Conservation (phyloP, 2,888 invertebrate species). For the Athalia rosae region DNA sequence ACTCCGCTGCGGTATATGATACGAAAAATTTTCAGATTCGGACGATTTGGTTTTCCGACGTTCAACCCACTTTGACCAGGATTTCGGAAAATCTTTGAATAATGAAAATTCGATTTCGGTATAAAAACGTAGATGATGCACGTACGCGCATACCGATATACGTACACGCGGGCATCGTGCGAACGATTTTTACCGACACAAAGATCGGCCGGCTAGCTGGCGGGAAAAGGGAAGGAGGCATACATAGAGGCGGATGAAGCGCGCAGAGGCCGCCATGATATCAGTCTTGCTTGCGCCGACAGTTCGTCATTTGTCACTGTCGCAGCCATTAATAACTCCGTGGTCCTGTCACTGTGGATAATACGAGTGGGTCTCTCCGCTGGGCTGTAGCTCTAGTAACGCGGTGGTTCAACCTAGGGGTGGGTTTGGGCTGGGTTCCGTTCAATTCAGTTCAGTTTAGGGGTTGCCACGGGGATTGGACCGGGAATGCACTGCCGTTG, state of each 20-base stretch:
- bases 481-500: slow-evolving; percentile 68
- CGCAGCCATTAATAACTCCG: slow-evolving; percentile 73
- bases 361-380: slow-evolving; percentile 71
- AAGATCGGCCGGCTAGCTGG: slow-evolving; percentile 38
- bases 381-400: slow-evolving; percentile 51
- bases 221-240: slow-evolving; percentile 28
- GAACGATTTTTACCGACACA: slow-evolving; percentile 42
- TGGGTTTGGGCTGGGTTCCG: slow-evolving; percentile 65
- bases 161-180: background rate
- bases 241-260: slow-evolving; percentile 45
- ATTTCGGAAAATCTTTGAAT: slow-evolving; percentile 28
- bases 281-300: slow-evolving; percentile 74
- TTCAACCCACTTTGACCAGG: background rate
- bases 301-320: slow-evolving; percentile 74
- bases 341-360: slow-evolving; percentile 74
- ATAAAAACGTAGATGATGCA: too few relatives aligned
- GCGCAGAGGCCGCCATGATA: slow-evolving; percentile 57
- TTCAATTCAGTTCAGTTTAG: slow-evolving; percentile 72
- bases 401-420: slow-evolving; percentile 24
- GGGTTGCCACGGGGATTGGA: slow-evolving; percentile 70
- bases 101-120: background rate
- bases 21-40: slow-evolving; percentile 18
- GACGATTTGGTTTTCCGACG: slow-evolving; percentile 23
- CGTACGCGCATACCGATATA: background rate
- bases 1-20: slow-evolving; percentile 9